Base-by-base conservation (phyloP, 2,113 vertebrate species). In the Meleagris gallopavo region DNA sequence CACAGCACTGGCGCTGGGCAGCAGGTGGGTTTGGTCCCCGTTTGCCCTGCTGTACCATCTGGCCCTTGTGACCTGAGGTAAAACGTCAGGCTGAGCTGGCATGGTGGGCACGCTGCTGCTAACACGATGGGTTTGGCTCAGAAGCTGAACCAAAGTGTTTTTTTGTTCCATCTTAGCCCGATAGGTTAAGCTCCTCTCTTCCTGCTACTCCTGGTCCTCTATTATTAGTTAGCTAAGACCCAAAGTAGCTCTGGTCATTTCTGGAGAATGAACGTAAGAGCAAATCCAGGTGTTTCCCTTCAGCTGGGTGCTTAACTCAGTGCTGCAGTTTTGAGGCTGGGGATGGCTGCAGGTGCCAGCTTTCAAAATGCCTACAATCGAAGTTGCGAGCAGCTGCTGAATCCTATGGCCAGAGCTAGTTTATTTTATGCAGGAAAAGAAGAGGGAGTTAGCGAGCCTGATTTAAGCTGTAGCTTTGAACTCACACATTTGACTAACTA, bases 231-330 rank as follows among this genome's bases (percentile, higher is more conserved):
- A 66, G 24, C 64, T 75, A 83, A 64, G 74, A 25, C 65, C 71
- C 18, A 43, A 45, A 86, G 83, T 29, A 69, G 43, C 10, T n/a
- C 74, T 69, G 76, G n/a, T 91, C 45, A 48, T 66, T 27, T 20
- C 64, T 32, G 32, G 83, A 74, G 80, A 62, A 81, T 30, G 72
- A 83, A 65, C 60, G 22, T 45, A 8, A 50, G 64, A 46, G 67
- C 36, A 29, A 43, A 83, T 71, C 93, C 87, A 95, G 94, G 94
- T 95, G 96, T 93, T 94, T 95, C 94, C 94, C 88, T 92, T 7
- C 94, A 93, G 80, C 86, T 92, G 94, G 64, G 38, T 40, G 69
- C 46, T 64, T 20, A 50, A 75, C 61, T 95, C 83, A 81, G 8
- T 40, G 73, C 55, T 38, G 3, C 0, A 0, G 36, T 18, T 27